Conservation (phyloP, 2,113 vertebrate genomes). For the Saguinus midas region DNA sequence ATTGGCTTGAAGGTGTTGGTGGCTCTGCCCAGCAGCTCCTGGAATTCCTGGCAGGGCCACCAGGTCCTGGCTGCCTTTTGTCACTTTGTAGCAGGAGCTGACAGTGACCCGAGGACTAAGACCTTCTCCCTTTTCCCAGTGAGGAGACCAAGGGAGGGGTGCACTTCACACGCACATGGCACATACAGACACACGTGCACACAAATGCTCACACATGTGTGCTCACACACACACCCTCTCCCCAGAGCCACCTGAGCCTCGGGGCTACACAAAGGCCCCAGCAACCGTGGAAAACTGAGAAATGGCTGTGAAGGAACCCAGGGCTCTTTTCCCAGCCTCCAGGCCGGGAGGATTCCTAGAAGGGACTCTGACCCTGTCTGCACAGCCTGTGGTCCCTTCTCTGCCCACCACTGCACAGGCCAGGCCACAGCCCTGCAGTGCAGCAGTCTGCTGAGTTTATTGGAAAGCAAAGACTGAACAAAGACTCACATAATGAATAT, state of each 20-base stretch:
- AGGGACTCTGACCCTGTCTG: accelerated
- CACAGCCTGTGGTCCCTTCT: too few relatives aligned
- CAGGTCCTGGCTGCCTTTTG: accelerated
- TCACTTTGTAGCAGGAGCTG: background rate
- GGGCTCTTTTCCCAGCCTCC: accelerated
- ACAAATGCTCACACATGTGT: accelerated
- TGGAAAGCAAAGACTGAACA: background rate
- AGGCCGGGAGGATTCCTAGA: background rate
- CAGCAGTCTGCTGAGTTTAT: slow-evolving; percentile 50
- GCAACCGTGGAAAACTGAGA: accelerated
- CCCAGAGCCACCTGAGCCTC: background rate
- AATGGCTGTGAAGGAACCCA: accelerated
- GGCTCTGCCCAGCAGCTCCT: background rate
- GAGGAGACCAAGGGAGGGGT: background rate
- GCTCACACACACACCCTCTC: background rate
- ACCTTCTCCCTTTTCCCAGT: accelerated
- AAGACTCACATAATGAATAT: slow-evolving; percentile 71
- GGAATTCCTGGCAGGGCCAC: accelerated
- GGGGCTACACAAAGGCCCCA: background rate
- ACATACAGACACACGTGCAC: accelerated
- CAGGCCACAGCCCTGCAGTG: background rate
- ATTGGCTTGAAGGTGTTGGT: accelerated
- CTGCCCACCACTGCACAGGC: too few relatives aligned
- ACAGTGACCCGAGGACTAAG: background rate
- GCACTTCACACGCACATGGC: accelerated